phyloP scores from a whole-genome alignment of 35 echinoderm and acorn worm species.

The Eucidaris tribuloides region DNA sequence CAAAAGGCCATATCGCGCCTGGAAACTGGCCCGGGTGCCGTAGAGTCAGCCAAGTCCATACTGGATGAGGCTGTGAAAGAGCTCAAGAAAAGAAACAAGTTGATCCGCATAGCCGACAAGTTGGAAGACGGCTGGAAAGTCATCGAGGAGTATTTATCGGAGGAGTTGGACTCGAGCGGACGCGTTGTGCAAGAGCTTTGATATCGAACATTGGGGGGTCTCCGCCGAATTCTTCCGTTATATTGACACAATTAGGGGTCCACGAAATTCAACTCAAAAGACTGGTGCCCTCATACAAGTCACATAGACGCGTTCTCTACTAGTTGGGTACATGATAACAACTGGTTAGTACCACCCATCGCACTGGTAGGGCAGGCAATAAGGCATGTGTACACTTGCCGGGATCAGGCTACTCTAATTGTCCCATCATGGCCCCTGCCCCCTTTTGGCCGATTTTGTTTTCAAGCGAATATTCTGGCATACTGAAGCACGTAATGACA shows the following conservation, averaged over 20 bases:
- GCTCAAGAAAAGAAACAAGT: neutral
- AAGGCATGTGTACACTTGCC: neutral
- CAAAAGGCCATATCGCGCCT: neutral
- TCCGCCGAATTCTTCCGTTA: neutral
- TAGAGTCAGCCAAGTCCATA: neutral
- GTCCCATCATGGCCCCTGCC: neutral
- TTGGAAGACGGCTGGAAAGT: neutral
- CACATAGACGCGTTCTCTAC: neutral
- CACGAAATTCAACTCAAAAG: conserved; percentile 26
- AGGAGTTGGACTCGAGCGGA: neutral
- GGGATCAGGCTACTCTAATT: neutral
- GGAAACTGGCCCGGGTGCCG: neutral
- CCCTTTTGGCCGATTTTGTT: conserved; percentile 24
- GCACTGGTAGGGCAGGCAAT: too few species aligned
- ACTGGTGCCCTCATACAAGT: neutral
- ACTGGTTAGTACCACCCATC: conserved; percentile 24
- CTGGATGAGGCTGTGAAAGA: neutral
- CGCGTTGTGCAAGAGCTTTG: neutral
- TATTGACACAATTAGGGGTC: conserved; percentile 6
- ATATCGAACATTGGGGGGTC: conserved; percentile 3
- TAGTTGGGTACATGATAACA: too few species aligned
- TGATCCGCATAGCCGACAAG: neutral
- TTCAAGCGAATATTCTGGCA: neutral
- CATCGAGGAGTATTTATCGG: neutral
- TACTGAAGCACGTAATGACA: neutral